Conservation (phyloP, 2,113 vertebrate genomes). For the Ammodytes marinus region DNA sequence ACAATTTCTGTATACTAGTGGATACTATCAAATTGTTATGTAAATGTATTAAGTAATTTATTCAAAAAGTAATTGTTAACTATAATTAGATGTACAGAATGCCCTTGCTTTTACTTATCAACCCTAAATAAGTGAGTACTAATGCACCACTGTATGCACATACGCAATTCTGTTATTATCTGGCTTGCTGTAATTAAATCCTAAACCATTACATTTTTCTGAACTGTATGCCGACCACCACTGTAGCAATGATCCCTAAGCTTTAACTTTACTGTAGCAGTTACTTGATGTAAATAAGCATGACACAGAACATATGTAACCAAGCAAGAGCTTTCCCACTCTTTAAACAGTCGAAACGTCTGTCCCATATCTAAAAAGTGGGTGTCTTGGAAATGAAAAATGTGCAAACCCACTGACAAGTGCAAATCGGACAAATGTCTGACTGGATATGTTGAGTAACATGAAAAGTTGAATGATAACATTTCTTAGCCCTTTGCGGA, state of each 20-base stretch:
- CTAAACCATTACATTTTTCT: background rate
- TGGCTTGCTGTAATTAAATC: background rate
- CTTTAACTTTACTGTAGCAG: background rate
- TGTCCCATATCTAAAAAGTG: slow-evolving; percentile 3
- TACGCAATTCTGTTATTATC: background rate
- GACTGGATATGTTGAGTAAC: slow-evolving; percentile 13
- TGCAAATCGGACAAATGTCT: background rate
- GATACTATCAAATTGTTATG: background rate
- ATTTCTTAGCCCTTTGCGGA: slow-evolving; percentile 58
- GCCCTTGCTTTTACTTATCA: background rate
- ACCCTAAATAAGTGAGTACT: background rate
- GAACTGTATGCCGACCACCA: background rate
- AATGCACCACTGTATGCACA: background rate
- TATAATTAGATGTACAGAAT: background rate
- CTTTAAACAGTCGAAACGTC: background rate
- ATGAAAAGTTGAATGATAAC: slow-evolving; percentile 15
- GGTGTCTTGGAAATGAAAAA: background rate
- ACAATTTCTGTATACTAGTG: background rate
- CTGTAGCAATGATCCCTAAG: background rate
- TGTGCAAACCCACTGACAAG: background rate
- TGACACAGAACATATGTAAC: slow-evolving; percentile 2
- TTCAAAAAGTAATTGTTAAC: background rate
- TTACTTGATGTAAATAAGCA: background rate
- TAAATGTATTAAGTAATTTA: background rate
- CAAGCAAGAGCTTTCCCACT: background rate